Base-by-base conservation (phyloP, 2,888 invertebrate species). In the Apoda limacodes region DNA sequence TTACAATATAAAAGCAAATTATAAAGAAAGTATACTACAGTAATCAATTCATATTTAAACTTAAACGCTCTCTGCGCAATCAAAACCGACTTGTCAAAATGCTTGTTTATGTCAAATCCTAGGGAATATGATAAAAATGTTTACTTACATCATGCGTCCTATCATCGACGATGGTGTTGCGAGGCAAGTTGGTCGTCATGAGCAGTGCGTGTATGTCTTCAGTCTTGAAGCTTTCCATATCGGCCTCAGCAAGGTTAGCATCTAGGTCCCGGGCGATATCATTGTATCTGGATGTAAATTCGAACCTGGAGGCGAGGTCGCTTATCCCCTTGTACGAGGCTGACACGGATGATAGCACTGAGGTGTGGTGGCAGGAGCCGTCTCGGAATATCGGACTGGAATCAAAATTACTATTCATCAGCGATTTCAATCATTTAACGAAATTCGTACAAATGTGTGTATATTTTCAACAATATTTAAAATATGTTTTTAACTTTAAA, bases 221-320 rank as follows among this genome's bases (percentile, higher is more conserved):
- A 12, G 93, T 91, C 46, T 90, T 87, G 74, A 95, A 95, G 66
- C 93, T 92, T 70, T 95, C 95, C 90, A 95, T 95, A 71, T 95
- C 95, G 34, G 94, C 93, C 72, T 95, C 93, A 22, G 95, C 95
- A 54, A 95, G 84, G 70, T 95, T 95, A 39, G 93, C 94, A 74
- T 95, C 95, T 72, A 95, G 84, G 66, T 94, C 93, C 61, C 92
- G 85, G 21, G 93, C 88, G 56, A 94, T 80, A 60, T 92, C 92
- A 69, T 94, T 93, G 67, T 94, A 93, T 55, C 91, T 90, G 23
- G 85, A 83, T 7, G 75, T 74, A 57, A 74, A 80, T 46, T 80
- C 80, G 56, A 80, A 76, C 32, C 74, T 67, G 21, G 81, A 76
- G 23, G 78, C 65, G 41, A 85, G 68, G 50, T 85, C 85, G 45